These are phyloP conservation scores for Zapornia atra DNA, from an alignment of 2,113 vertebrate genomes.

Conservation along the genomic window DNA sequence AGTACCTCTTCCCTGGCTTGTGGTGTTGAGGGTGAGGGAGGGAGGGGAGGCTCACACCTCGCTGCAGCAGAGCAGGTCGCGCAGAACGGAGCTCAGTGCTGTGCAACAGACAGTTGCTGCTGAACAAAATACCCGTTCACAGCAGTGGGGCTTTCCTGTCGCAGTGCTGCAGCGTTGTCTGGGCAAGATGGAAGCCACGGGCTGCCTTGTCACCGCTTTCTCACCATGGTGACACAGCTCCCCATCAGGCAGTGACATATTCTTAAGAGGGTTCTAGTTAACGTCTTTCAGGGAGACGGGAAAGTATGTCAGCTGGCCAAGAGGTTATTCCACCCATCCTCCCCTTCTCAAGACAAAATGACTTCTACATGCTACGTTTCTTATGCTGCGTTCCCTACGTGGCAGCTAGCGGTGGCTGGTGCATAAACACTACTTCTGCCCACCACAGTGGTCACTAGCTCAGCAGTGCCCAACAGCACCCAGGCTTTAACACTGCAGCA, in stretches of 20 bases:
- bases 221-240: accelerated
- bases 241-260: not conserved
- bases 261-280: not conserved
- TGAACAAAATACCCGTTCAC: not conserved
- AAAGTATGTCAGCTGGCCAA: not conserved
- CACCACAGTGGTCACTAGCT: not conserved
- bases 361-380: accelerated
- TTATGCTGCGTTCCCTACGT: not conserved
- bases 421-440: not conserved
- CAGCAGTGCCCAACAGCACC: not conserved
- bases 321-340: not conserved
- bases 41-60: not conserved
- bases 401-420: not conserved
- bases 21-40: not conserved
- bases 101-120: not conserved
- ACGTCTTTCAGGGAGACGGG: not conserved
- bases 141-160: not conserved
- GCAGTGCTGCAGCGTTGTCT: not conserved
- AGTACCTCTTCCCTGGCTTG: conserved; percentile 74
- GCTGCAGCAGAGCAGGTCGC: not conserved
- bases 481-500: not conserved
- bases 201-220: not conserved
- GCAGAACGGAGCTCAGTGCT: not conserved
- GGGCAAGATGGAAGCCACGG: accelerated
- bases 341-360: not conserved